phyloP scores from a whole-genome alignment of 2,113 vertebrate genomes.

The Tychaedon coryphoeus region DNA sequence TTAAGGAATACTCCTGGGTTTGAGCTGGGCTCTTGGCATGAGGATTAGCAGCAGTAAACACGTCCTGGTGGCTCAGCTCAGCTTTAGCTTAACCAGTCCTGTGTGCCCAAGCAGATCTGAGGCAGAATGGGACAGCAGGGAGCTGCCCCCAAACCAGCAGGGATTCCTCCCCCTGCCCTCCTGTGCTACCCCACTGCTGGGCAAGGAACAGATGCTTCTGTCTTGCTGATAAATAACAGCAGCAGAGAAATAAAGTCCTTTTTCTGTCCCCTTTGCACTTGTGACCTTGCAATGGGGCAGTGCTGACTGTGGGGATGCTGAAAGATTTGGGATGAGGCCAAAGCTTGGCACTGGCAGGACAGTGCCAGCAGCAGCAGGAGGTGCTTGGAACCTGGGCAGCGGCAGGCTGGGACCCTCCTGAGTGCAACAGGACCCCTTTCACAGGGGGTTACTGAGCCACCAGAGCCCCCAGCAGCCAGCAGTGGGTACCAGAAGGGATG shows the following conservation, averaged over 20 bases:
- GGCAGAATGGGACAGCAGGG: not conserved
- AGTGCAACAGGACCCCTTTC: not conserved
- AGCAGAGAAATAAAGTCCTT: not conserved
- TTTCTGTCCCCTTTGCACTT: not conserved
- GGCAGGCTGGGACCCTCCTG: not conserved
- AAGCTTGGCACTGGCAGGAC: not conserved
- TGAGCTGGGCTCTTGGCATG: not conserved
- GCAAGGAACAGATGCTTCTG: not conserved
- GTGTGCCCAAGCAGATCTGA: rapidly evolving
- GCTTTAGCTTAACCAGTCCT: not conserved
- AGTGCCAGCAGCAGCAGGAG: not conserved
- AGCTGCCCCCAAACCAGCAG: not conserved
- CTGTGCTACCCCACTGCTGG: not conserved
- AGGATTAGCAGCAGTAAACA: not conserved
- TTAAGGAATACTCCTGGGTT: not conserved
- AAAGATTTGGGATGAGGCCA: not conserved
- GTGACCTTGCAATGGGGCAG: rapidly evolving
- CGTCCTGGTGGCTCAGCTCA: not conserved
- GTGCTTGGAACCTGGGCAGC: not conserved
- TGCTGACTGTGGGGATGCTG: rapidly evolving
- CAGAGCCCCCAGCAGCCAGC: not conserved
- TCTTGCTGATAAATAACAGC: not conserved
- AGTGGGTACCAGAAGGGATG: not conserved
- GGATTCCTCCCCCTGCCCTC: not conserved
- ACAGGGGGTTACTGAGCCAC: not conserved